Evolutionary conservation across 2,888 invertebrate species (phyloP).

Genomic region (Noctua fimbriata): DNA sequence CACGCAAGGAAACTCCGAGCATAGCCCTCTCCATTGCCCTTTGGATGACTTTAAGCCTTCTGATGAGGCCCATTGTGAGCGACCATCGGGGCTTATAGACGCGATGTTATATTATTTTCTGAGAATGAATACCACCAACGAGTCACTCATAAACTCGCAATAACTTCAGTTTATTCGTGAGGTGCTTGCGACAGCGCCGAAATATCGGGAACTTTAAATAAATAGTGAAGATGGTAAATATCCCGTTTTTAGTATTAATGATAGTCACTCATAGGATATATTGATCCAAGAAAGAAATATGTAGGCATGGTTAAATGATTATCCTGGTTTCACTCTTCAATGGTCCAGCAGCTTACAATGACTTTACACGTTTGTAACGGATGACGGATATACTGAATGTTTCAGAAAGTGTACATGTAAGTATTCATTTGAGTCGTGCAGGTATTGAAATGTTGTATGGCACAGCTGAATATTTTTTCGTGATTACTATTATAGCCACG

Average conservation of each 20-base stretch:
- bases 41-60: no score
- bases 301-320: neutral
- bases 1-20: no score
- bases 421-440: neutral
- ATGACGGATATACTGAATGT: neutral
- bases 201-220: no score
- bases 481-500: neutral
- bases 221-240: no score
- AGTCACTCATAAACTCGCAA: no score
- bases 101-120: neutral
- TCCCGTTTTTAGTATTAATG: no score
- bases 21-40: no score
- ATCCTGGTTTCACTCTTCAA: neutral
- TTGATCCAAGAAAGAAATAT: no score
- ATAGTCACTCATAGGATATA: no score
- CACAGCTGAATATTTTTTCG: neutral
- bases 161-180: no score
- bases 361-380: neutral
- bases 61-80: no score
- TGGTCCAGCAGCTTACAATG: neutral
- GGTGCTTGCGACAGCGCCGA: no score
- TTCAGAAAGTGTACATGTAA: neutral
- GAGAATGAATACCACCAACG: neutral
- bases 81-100: neutral
- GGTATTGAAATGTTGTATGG: neutral